Conservation (phyloP, 2,888 invertebrate genomes). For the Liopterus haemorrhoidalis region DNA sequence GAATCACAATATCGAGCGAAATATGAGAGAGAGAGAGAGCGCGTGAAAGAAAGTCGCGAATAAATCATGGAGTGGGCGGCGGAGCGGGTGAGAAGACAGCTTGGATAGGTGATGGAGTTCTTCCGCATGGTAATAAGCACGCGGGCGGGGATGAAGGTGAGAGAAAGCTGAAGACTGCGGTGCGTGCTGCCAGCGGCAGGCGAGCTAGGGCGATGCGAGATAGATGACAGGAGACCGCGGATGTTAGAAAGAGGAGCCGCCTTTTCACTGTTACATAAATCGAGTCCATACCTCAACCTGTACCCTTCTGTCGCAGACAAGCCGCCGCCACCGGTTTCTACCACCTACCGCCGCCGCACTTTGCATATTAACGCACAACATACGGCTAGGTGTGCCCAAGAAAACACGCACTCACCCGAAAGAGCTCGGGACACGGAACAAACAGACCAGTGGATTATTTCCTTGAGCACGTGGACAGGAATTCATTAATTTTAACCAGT, state of each 20-base stretch:
- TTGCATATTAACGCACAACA: conserved; percentile 11
- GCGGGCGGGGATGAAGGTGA: conserved; percentile 3
- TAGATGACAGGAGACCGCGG: conserved; percentile 10
- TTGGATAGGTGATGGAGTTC: conserved; percentile 1
- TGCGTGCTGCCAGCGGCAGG: conserved; percentile 18
- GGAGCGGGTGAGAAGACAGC: conserved; percentile 1
- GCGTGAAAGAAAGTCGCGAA: conserved; percentile 10
- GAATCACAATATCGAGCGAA: neutral
- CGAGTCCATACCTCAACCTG: conserved; percentile 6
- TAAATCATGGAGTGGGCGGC: conserved; percentile 1
- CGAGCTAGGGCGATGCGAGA: conserved; percentile 7
- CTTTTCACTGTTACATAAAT: conserved; percentile 33
- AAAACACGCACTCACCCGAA: neutral
- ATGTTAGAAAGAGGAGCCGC: conserved; percentile 24
- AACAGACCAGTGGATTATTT: conserved; percentile 47
- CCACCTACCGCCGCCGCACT: conserved; percentile 15
- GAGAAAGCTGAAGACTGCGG: neutral
- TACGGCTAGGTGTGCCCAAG: neutral
- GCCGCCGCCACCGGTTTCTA: neutral
- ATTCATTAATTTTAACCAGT: conserved; percentile 46
- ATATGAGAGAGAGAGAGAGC: neutral
- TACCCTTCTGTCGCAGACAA: neutral
- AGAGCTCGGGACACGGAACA: conserved; percentile 37
- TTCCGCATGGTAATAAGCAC: no score
- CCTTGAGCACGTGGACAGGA: conserved; percentile 45